Evolutionary conservation across 1,140 invertebrate species (phyloP).

Genomic region (Drosophila kurseongensis): DNA sequence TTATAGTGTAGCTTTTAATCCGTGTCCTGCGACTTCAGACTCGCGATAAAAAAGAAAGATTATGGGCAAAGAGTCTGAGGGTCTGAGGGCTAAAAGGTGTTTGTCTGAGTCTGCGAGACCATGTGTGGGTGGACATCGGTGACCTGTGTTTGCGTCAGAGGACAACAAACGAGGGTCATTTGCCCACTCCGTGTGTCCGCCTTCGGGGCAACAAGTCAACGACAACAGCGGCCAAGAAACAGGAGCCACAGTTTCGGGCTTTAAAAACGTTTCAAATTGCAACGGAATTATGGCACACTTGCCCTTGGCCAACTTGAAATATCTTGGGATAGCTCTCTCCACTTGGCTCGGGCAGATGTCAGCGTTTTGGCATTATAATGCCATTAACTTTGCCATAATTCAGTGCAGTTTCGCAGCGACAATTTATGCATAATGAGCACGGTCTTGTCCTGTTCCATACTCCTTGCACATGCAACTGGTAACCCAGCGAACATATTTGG

Average conservation of each 20-base stretch:
- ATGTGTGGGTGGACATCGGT: constrained; percentile 48
- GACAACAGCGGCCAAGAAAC: constrained; percentile 1
- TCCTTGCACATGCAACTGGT: constrained; percentile 23
- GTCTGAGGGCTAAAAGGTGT: constrained; percentile 26
- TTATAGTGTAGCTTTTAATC: constrained; percentile 40
- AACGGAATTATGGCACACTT: constrained; percentile 1
- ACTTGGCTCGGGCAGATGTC: constrained; percentile 29
- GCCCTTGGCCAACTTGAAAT: constrained; percentile 44
- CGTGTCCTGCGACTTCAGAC: constrained; percentile 48
- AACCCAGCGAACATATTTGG: constrained; percentile 34
- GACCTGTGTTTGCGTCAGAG: constrained; percentile 35
- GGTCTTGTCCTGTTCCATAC: constrained; percentile 21
- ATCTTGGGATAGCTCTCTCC: constrained; percentile 10
- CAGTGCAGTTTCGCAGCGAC: constrained; percentile 70
- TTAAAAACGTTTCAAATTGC: constrained; percentile 15
- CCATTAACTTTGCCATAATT: constrained; percentile 81
- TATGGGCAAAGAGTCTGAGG: constrained; percentile 10
- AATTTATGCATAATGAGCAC: constrained; percentile 80
- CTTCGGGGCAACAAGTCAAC: constrained; percentile 49
- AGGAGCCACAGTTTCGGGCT: constrained; percentile 9
- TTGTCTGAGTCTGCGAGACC: constrained; percentile 22
- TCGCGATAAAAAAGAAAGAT: constrained; percentile 63
- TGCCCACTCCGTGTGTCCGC: constrained; percentile 15
- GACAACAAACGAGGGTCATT: constrained; percentile 59
- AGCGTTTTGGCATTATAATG: constrained; percentile 75